Base-by-base conservation (phyloP, 2,888 invertebrate species). In the Acleris sparsana region DNA sequence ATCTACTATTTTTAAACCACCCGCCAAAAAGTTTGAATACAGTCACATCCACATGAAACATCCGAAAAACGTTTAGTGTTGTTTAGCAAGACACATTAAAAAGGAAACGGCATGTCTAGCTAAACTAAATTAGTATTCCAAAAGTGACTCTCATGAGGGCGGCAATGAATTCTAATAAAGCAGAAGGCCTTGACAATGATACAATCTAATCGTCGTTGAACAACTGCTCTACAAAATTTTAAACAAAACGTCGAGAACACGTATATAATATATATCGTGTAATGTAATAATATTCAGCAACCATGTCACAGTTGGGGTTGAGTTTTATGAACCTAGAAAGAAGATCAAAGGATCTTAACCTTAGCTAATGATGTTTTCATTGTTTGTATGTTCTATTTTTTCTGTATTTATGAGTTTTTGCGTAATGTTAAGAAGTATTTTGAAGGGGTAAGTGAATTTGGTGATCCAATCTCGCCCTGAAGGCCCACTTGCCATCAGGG, bases 181-280 rank as follows among this genome's bases (percentile, higher is more conserved):
- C 78, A 77, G 85, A 85, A 87, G 86, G 72, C 89, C 89, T 90
- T 89, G 88, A 84, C 85, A 89, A 82, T 88, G 85, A 85, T 85
- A 86, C 84, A 83, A 85, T 33, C 33, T 33, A 9, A 33, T 83
- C 82, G 76, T 80, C 77, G 82, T 33, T 83, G 77, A 75, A 80
- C 82, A 82, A 80, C 77, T 76, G 73, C 80, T 79, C 77, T 80
- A 81, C 83, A 81, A 84, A 81, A 82, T 79, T 80, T 76, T 58
- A 62, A 64, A 64, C 22, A 22, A 7, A 49, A 63, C 51, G 25
- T 55, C 29, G 33, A 2, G 11, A 33, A 33, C 60, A 53, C 60
- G 51, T 60, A 55, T 22, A 43, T 48, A 25, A 25, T n/a, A n/a
- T n/a, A 59, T 53, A 43, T 48, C n/a, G 7, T 46, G 17, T n/a